Evolutionary conservation across 2,888 invertebrate species (phyloP), one percentile per base, ranked within the genome.

Genomic region (Polymixis flavicincta): DNA sequence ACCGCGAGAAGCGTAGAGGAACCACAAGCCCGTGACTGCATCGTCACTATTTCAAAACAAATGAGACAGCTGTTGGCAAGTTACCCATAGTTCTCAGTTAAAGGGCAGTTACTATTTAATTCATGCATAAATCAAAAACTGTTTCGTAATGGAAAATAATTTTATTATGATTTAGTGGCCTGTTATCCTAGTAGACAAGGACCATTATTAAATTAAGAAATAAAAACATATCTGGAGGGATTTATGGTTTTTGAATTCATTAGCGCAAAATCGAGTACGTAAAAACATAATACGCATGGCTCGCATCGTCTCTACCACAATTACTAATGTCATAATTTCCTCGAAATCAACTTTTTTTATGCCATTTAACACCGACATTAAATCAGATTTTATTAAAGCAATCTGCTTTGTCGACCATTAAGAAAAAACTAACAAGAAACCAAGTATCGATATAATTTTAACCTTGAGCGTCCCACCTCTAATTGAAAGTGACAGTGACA

Each of bases 391-490:
- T 77, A 71, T 74, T 63, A 83, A 55, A 55, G 37, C 54, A 67
- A 76, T 48, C 37, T 54, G 8, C 22, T 68, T 64, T 59, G 52
- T 48, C 7, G 48, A 28, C 37, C 32, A 19, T 14, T 22, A 37
- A 4, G 14, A 25, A 42, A 59, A 65, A 42, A 48, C 4, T 8
- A 57, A 28, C 19, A 65, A 37, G 17, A 54, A 70, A 42, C 6
- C 7, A 11, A 42, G 4, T 66, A 82, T 85, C 90, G 89, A 88
- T 86, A 89, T 28, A 9, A 42, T 73, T n/a, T 55, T 76, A 80
- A 80, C 89, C 90, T 89, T 89, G 84, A 76, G 54, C 50, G 48
- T 82, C 76, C 37, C 88, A 83, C 76, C 88, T 81, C 90, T 89
- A 87, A 14, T 64, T 60, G 81, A 81, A 83, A 85, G 71, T 78